A percentile compares a stretch with the other conserved stretches of the same genome.
These are phyloP conservation scores for Crematogaster levior DNA, from an alignment of 2,888 invertebrate species.

Conservation along the genomic window DNA sequence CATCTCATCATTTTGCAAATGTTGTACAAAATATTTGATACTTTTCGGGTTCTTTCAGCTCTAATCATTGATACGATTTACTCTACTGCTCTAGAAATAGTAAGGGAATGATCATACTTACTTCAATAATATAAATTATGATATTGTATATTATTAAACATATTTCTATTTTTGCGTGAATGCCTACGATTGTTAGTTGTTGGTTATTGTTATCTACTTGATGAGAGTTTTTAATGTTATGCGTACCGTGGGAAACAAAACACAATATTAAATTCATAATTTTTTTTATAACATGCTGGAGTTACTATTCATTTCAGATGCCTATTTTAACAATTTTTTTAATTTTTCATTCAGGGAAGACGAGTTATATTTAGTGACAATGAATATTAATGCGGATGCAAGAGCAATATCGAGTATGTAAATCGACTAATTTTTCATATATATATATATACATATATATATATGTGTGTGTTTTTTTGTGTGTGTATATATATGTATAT, in stretches of 20 bases:
- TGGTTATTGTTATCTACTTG: slow-evolving; percentile 85
- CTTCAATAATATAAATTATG: slow-evolving; percentile 78
- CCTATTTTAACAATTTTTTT: slow-evolving; percentile 57
- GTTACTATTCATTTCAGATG: slow-evolving; percentile 71
- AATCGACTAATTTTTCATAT: slow-evolving; percentile 31
- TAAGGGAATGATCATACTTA: slow-evolving; percentile 80
- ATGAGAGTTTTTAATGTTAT: slow-evolving; percentile 84
- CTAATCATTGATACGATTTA: slow-evolving; percentile 65
- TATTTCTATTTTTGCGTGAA: slow-evolving; percentile 85
- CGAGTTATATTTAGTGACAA: slow-evolving; percentile 40
- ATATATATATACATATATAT: slow-evolving; percentile 2
- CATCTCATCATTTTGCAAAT: slow-evolving; percentile 7
- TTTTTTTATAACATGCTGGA: slow-evolving; percentile 70
- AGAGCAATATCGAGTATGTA: slow-evolving; percentile 52
- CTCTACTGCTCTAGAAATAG: slow-evolving; percentile 72
- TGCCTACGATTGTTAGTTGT: slow-evolving; percentile 84
- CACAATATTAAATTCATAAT: slow-evolving; percentile 75
- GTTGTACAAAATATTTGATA: slow-evolving; percentile 45
- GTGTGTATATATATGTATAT: no score
- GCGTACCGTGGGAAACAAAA: slow-evolving; percentile 76
- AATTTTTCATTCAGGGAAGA: slow-evolving; percentile 48
- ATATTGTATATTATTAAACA: slow-evolving; percentile 78
- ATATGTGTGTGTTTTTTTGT: no score
- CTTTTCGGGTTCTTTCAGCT: slow-evolving; percentile 68
- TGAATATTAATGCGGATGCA: slow-evolving; percentile 51